A percentile compares a stretch with the other conserved stretches of the same genome.
These are phyloP conservation scores for Cephus pulcher DNA, from an alignment of 2,888 invertebrate genomes.

Conservation along the genomic window DNA sequence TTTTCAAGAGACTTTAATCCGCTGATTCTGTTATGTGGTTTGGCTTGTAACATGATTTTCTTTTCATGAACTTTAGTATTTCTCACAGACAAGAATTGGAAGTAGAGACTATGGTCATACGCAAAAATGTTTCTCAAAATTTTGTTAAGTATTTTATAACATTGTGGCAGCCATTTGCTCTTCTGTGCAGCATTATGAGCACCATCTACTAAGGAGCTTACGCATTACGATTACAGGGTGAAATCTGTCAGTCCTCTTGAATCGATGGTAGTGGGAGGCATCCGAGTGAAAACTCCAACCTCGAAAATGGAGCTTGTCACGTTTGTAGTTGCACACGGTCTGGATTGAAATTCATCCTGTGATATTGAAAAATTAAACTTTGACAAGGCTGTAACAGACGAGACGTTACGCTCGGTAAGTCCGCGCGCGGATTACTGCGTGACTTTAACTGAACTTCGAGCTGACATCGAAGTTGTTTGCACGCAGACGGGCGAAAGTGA, in stretches of 20 bases:
- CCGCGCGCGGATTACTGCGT: not conserved
- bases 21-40: not conserved
- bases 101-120: not conserved
- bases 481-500: constrained; percentile 28
- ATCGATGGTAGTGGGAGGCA: not conserved
- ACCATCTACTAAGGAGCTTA: not conserved
- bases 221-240: not conserved
- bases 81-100: not conserved
- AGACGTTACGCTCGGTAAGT: not conserved
- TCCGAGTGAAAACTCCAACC: constrained; percentile 27
- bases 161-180: not conserved
- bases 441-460: not conserved
- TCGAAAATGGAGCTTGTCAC: constrained; percentile 36
- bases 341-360: constrained; percentile 1
- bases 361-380: not conserved
- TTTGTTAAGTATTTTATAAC: not conserved
- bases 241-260: not conserved
- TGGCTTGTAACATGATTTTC: not conserved
- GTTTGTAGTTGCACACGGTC: constrained; percentile 6
- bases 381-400: not conserved
- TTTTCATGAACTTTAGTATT: not conserved
- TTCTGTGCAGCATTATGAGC: not conserved
- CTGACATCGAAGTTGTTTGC: constrained; percentile 13
- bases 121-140: not conserved
- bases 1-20: not conserved